phyloP scores from a whole-genome alignment of 2,113 vertebrate species.

The Fulmarus glacialis region DNA sequence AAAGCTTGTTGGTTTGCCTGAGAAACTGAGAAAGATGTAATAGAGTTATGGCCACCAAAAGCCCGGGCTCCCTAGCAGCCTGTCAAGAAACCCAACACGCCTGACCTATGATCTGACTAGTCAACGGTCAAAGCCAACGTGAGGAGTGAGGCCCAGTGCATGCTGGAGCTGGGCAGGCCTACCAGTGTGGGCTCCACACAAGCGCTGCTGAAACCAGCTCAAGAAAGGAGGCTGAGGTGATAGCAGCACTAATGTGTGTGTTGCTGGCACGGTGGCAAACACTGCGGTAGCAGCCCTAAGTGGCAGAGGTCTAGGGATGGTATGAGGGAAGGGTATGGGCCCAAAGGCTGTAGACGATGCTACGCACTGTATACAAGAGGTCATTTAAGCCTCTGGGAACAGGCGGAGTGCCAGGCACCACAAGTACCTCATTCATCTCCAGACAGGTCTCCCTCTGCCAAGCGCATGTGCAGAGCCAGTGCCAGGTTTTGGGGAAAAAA shows the following conservation, averaged over 20 bases:
- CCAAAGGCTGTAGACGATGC: background rate
- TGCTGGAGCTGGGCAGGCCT: too few relatives aligned
- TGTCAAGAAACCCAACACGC: background rate
- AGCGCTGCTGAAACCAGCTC: background rate
- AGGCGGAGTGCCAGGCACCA: background rate
- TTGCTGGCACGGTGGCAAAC: background rate
- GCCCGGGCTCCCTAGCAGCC: background rate
- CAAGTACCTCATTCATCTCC: background rate
- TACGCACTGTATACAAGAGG: background rate
- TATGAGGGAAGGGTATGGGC: background rate
- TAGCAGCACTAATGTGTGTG: background rate
- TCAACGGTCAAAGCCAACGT: background rate
- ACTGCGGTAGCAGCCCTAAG: background rate
- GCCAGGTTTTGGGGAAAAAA: background rate
- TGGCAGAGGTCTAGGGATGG: background rate
- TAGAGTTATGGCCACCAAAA: background rate
- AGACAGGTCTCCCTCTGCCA: background rate
- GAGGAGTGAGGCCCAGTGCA: background rate
- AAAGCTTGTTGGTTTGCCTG: background rate
- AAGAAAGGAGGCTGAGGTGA: background rate
- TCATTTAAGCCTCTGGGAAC: background rate
- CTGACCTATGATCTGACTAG: background rate
- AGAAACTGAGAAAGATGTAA: background rate
- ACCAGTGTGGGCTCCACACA: background rate
- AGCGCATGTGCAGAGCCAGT: background rate